Conservation (phyloP, 2,113 vertebrate genomes). For the Oryzias melastigma region DNA sequence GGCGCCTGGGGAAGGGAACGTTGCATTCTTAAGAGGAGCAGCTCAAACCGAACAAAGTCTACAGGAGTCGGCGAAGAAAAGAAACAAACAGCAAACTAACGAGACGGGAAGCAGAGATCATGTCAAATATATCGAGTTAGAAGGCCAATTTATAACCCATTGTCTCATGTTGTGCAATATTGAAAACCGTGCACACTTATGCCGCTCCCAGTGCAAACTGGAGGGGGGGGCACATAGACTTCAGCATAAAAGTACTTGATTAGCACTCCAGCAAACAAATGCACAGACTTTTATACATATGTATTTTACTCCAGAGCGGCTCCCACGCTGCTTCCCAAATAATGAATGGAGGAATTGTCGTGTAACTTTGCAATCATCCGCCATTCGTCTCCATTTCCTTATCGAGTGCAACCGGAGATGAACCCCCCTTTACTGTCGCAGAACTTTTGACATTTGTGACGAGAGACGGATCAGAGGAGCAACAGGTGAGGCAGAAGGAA, state of each 20-base stretch:
- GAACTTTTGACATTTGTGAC: conserved; percentile 61
- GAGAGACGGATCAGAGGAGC: conserved; percentile 13
- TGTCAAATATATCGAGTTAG: conserved; percentile 73
- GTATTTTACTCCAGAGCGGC: conserved; percentile 45
- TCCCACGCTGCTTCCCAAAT: conserved; percentile 62
- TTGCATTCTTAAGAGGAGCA: conserved; percentile 75
- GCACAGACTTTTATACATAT: background rate
- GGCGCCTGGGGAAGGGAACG: conserved; percentile 77
- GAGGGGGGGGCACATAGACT: conserved; percentile 2
- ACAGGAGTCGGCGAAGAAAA: conserved; percentile 69
- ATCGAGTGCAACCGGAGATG: conserved; percentile 67
- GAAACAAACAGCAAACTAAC: conserved; percentile 79
- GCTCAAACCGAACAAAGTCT: conserved; percentile 77
- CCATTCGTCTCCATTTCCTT: conserved; percentile 66
- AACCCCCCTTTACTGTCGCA: conserved; percentile 59
- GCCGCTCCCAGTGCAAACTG: conserved; percentile 5
- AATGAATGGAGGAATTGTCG: conserved; percentile 79
- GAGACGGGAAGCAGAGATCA: conserved; percentile 70
- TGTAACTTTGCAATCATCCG: conserved; percentile 70
- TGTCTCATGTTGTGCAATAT: conserved; percentile 66
- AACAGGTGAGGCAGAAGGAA: conserved; percentile 84
- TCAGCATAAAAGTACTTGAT: conserved; percentile 47
- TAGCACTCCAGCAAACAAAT: conserved; percentile 18
- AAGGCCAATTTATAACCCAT: conserved; percentile 76
- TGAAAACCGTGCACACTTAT: conserved; percentile 22